Base-by-base conservation (phyloP, 2,113 vertebrate species). In the Cynocephalus volans region DNA sequence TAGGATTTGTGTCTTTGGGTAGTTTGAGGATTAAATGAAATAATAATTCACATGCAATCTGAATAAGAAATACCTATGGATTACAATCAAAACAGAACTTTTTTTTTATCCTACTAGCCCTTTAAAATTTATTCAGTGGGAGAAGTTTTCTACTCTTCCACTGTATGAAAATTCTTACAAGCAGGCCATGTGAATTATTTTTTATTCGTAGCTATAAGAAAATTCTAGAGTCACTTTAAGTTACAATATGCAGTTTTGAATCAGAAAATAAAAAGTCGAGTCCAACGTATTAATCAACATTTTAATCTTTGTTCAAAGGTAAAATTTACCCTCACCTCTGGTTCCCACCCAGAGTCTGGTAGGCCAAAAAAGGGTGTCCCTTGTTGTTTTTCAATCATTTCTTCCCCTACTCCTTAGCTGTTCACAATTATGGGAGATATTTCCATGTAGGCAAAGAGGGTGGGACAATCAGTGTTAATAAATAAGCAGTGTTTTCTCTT, bases 201-300 rank as follows among this genome's bases (percentile, higher is more conserved):
- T 77, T 88, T 70, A 89, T 85, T 88, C n/a, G 28, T 73, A 93
- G 26, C 15, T 93, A 90, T 87, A 67, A 90, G 26, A 84, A 95
- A 96, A 56, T 88, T 93, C 31, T 80, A 62, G 24, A 33, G 4
- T 84, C 12, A 70, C 50, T 93, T 87, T 45, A 90, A 45, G 5
- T 96, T 88, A 84, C 4, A 93, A 8, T 73, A 65, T 88, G 14
- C 18, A 56, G 28, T 58, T 90, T 90, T 73, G n/a, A 90, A 72
- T 90, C 26, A 67, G 50, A 96, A 85, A 88, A 92, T 94, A 41
- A 89, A 81, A 86, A 17, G 12, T 88, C 56, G 86, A 95, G 33
- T 94, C 14, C 10, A 64, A 5, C 84, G 17, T 86, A 31, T 77
- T 75, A 83, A 96, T 77, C 33, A 81, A 24, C 8, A 77, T 81